Base-by-base conservation (phyloP, 2,113 vertebrate genomes). In the Cairina moschata region DNA sequence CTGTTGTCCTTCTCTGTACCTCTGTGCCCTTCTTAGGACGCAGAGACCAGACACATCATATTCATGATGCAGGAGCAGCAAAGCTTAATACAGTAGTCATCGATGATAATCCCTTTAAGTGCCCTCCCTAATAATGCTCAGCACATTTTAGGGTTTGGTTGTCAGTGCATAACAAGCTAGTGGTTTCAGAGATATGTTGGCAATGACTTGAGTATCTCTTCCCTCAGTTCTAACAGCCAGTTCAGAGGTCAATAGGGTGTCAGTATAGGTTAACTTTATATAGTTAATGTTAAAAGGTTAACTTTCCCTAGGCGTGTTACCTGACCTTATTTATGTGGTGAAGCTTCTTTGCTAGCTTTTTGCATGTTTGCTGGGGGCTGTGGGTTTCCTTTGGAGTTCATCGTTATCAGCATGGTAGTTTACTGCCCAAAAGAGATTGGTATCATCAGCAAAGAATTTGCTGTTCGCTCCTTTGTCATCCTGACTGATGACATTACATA, bases 401-500 rank as follows among this genome's bases (percentile, higher is more conserved):
- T 85, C 1, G 4, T 56, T 87, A 31, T 42, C 29, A 85, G 1
- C 7, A 4, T 46, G n/a, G 8, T 46, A 63, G 18, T 66, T 92
- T 16, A 60, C 55, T 85, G 69, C 31, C 6, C 16, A 34, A 25
- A 88, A 46, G 52, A 82, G 9, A 13, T 82, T 71, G 7, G 9
- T 63, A 13, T 12, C 46, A 31, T 75, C 36, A 75, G 23, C 17
- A 63, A 38, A 60, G 32, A 83, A 75, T 18, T 54, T 75, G 29
- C 4, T 79, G 9, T 85, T 74, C 13, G 5, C 22, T 54, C 8
- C 13, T 78, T 75, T 79, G 15, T 75, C 5, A 1, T 38, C 14
- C 11, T 8, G 60, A 25, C 13, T 0, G 1, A 23, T 17, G 32
- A 9, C 66, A 8, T 34, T 60, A 11, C 7, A 2, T 54, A 42